Base-by-base conservation (phyloP, 2,797 vertebrate genomes). In the Rhynchotus rufescens region DNA sequence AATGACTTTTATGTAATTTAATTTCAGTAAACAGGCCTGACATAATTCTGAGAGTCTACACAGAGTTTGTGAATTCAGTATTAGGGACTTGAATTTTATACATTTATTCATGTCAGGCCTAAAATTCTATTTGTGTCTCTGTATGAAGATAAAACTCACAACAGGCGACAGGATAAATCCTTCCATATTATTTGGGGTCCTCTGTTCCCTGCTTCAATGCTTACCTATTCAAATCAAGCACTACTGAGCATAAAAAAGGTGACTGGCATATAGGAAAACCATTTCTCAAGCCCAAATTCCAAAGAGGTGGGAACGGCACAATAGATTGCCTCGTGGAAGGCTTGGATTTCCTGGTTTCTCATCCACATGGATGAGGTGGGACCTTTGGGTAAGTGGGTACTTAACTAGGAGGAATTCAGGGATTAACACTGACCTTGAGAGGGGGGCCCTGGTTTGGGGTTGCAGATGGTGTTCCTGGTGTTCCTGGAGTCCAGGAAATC, bases 11-110 rank as follows among this genome's bases (percentile, higher is more conserved):
- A 80, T 67, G 77, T 95, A 95, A 95, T 93, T 80, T 57, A 76
- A 95, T 96, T 94, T 92, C 84, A 92, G 74, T 85, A 87, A 92
- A 90, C 59, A 83, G 85, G 84, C 67, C 80, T 87, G 92, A 90
- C 89, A 89, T 87, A 44, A 90, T 89, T 80, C 80, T 87, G 62
- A 85, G 81, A 64, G 80, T 93, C 89, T 83, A 87, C 82, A 84
- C 47, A 85, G 89, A 49, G 59, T 75, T 89, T 83, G 89, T 87
- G 56, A 87, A 90, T 93, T 81, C 80, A 64, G 74, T 60, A 86
- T 81, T 87, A 87, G 71, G 60, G 52, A 92, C 87, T 94, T 72
- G 73, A n/a, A 75, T 90, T 93, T 92, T 78, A 75, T 52, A 89
- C 71, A 73, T 92, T 78, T 93, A 84, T 84, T 94, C 77, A 87